Conservation (phyloP, 2,888 invertebrate genomes). For the Melanchra persicariae region DNA sequence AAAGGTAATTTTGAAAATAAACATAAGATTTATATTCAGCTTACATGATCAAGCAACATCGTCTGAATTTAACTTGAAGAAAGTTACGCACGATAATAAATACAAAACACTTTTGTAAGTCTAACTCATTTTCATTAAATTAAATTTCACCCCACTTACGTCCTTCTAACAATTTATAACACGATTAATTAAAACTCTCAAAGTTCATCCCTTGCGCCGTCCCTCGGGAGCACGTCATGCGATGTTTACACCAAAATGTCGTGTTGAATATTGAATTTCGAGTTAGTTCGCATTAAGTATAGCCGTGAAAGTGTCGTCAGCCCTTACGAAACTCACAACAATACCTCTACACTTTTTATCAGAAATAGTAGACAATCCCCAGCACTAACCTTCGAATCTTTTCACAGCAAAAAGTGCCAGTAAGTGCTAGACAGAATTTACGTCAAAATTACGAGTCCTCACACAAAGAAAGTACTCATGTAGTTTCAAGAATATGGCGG, state of each 20-base stretch:
- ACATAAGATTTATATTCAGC: too few species aligned
- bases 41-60: too few species aligned
- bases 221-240: constrained; percentile 76
- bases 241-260: constrained; percentile 87
- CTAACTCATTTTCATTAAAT: neutral
- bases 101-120: too few species aligned
- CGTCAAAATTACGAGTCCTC: constrained; percentile 21
- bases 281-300: constrained; percentile 80
- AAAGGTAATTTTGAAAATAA: too few species aligned
- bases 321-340: constrained; percentile 41
- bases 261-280: constrained; percentile 88
- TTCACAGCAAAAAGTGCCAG: constrained; percentile 11
- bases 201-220: constrained; percentile 66
- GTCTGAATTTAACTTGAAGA: too few species aligned
- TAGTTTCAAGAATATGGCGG: neutral
- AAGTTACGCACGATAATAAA: too few species aligned
- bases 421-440: constrained; percentile 27
- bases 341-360: constrained; percentile 35
- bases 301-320: constrained; percentile 62
- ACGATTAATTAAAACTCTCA: constrained; percentile 47
- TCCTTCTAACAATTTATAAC: constrained; percentile 45
- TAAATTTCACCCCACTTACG: neutral
- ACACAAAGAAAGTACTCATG: constrained; percentile 1
- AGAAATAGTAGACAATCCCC: constrained; percentile 22
- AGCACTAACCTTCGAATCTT: constrained; percentile 17